Base-by-base conservation (phyloP, 2,888 invertebrate species). In the Coleophora flavipennella region DNA sequence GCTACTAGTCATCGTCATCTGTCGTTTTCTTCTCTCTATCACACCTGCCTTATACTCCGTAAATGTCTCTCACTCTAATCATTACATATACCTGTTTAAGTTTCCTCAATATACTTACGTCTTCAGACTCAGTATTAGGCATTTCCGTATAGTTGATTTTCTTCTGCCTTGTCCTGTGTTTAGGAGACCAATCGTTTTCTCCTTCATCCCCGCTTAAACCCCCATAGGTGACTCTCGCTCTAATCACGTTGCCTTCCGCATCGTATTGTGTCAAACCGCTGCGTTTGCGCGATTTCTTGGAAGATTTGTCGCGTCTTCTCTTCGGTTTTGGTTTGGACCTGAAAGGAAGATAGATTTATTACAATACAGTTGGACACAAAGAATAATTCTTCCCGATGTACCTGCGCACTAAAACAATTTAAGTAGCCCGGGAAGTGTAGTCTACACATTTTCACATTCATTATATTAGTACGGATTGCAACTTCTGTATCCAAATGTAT, bases 101-200 rank as follows among this genome's bases (percentile, higher is more conserved):
- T 20, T n/a, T n/a, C n/a, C n/a, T n/a, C n/a, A 6, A 20, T 20
- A 8, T 25, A 78, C 77, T 81, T 58, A 90, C 91, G 66, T 90
- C 92, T 60, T 90, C 93, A 36, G 90, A 91, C 63, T 92, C 92
- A 0, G 92, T 90, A 46, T 90, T 90, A 38, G 90, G 86, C 59
- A 87, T 89, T 72, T 93, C 94, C 3, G 92, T 90, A 58, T 94
- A 94, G 65, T 91, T 90, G 45, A 92, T 91, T 70, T 91, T 90
- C 53, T 88, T 87, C 46, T 92, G 92, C 6, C 93, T 71, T 0
- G 93, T 93, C 48, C 92, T 79, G 57, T 91, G 86, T 38, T 88
- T 86, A 42, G 89, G 84, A 31, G 86, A 86, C 74, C 87, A 87
- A 55, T 89, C 89, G 62, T 87, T 87, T 36, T 68, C 62, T 26